Percentiles rank a stretch among this genome's conserved stretches.
These are phyloP conservation scores for Drosophila bocki DNA, from an alignment of 1,140 invertebrate species.

Conservation along the genomic window DNA sequence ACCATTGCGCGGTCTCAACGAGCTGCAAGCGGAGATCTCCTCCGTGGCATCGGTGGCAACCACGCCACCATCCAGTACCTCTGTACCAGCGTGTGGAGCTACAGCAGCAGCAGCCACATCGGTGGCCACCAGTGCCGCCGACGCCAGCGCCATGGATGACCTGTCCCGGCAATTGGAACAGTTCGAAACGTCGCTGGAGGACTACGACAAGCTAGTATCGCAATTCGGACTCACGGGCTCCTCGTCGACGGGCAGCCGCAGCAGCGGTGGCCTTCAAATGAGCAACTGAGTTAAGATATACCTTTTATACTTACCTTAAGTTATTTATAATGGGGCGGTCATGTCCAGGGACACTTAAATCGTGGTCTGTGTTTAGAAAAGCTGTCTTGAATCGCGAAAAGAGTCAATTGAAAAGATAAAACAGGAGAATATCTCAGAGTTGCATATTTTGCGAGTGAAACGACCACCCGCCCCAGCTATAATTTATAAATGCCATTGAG, in stretches of 20 bases:
- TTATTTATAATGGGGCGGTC: conserved; percentile 35
- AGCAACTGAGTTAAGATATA: conserved; percentile 64
- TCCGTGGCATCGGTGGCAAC: conserved; percentile 12
- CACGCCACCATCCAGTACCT: conserved; percentile 85
- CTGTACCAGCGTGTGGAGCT: conserved; percentile 64
- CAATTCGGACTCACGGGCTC: conserved; percentile 87
- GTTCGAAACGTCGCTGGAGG: conserved; percentile 90
- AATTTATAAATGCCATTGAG: conserved; percentile 44
- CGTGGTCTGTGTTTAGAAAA: not conserved
- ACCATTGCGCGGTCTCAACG: conserved; percentile 88
- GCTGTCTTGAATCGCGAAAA: no score
- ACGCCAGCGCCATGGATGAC: conserved; percentile 88
- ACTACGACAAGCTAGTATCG: conserved; percentile 90
- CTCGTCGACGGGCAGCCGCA: conserved; percentile 78
- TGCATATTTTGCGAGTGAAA: not conserved
- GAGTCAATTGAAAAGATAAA: not conserved
- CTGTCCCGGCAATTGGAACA: conserved; percentile 90
- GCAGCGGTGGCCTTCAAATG: conserved; percentile 80
- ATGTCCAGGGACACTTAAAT: not conserved
- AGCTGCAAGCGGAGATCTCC: conserved; percentile 84
- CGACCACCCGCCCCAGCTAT: conserved; percentile 8
- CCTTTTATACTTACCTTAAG: conserved; percentile 13
- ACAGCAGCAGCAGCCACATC: conserved; percentile 34
- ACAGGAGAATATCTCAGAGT: not conserved
- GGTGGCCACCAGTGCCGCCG: conserved; percentile 39